Percentiles rank a stretch among this genome's conserved stretches.
Evolutionary conservation across 2,113 vertebrate species (phyloP).

Genomic region (Monarcha castaneiventris): DNA sequence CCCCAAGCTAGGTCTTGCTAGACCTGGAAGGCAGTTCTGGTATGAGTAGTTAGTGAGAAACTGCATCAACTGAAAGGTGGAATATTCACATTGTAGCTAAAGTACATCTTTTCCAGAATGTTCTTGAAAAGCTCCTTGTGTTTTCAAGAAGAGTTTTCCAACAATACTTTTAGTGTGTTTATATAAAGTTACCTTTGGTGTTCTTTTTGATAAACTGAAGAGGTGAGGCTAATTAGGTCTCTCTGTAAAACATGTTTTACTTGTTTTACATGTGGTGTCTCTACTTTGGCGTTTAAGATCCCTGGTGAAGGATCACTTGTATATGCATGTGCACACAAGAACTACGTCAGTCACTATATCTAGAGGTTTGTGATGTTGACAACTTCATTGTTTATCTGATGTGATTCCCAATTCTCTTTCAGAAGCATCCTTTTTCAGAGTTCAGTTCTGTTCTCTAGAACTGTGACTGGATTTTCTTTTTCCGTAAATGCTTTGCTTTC

Average conservation of each 20-base stretch:
- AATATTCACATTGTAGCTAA: background rate
- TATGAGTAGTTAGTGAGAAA: background rate
- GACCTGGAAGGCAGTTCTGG: background rate
- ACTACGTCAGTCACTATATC: background rate
- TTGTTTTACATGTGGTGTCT: background rate
- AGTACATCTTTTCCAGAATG: background rate
- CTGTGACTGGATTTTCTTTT: background rate
- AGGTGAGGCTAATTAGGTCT: background rate
- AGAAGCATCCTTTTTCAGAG: background rate
- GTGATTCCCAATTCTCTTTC: background rate
- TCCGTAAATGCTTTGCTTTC: background rate
- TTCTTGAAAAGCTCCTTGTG: background rate
- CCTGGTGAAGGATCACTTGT: accelerated
- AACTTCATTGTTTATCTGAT: background rate
- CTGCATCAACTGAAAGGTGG: background rate
- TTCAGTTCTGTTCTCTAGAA: background rate
- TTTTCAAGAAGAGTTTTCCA: background rate
- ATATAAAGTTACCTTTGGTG: background rate
- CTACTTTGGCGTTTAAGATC: background rate
- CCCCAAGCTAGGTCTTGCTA: background rate
- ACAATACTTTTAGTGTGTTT: background rate
- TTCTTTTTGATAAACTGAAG: background rate
- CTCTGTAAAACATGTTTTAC: background rate
- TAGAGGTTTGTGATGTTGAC: background rate
- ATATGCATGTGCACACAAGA: background rate